Evolutionary conservation across 2,888 invertebrate species (phyloP).

Genomic region (Spisula subtruncata): DNA sequence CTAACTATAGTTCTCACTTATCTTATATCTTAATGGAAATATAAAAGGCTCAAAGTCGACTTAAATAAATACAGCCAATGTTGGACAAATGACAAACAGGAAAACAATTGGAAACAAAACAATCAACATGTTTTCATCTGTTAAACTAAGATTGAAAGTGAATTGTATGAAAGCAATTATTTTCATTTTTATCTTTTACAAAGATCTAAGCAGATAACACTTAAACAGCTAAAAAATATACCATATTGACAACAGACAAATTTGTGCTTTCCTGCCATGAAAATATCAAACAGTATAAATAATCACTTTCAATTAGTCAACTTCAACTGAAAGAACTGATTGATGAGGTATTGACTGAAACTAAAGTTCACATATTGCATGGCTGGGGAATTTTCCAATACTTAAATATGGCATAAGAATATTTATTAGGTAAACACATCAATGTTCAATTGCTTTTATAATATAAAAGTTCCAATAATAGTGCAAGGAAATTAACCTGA

Average conservation of each 20-base stretch:
- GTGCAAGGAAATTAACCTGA: no score
- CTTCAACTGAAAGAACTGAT: neutral
- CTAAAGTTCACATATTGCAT: neutral
- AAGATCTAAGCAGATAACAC: neutral
- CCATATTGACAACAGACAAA: neutral
- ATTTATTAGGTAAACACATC: no score
- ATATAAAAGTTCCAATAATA: no score
- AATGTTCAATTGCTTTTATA: no score
- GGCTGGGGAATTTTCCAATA: neutral
- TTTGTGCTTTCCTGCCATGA: neutral
- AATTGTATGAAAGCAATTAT: neutral
- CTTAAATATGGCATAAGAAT: no score
- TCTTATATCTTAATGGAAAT: neutral
- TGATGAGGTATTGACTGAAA: neutral
- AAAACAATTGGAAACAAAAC: neutral
- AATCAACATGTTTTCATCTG: neutral
- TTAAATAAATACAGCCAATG: neutral
- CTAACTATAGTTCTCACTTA: neutral
- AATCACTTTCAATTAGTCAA: neutral
- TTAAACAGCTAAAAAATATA: neutral
- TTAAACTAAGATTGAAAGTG: neutral
- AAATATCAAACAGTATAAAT: no score
- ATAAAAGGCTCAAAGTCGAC: neutral
- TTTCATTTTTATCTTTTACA: neutral
- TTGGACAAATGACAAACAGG: neutral